A percentile compares a stretch with the other conserved stretches of the same genome.
phyloP scores from a whole-genome alignment of 2,797 vertebrate genomes.

The Leptatherina wallacei region DNA sequence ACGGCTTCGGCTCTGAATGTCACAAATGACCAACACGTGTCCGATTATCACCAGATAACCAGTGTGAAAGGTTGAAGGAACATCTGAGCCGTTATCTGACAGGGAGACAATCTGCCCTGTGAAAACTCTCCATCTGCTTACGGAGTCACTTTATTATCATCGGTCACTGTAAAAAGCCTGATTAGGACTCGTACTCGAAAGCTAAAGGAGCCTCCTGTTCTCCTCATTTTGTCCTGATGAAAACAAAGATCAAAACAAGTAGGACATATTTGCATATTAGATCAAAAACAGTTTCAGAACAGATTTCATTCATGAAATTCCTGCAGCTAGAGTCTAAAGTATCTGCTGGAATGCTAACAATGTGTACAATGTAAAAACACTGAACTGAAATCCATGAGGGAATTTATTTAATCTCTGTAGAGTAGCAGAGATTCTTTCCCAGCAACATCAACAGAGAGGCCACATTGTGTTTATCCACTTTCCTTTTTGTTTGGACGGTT shows the following conservation, averaged over 20 bases:
- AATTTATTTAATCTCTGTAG: slow-evolving; percentile 1
- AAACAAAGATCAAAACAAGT: no score
- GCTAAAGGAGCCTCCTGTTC: background rate
- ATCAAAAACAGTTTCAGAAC: background rate
- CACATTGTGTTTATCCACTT: no score
- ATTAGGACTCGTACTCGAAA: background rate
- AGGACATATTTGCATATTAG: no score
- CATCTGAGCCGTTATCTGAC: slow-evolving; percentile 17
- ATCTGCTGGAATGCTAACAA: slow-evolving; percentile 51
- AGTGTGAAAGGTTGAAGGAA: slow-evolving; percentile 11
- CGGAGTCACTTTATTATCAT: background rate
- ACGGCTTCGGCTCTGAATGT: background rate
- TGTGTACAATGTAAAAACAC: slow-evolving; percentile 24
- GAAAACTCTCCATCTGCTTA: slow-evolving; percentile 6
- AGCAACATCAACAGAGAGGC: no score
- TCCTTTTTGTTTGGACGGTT: background rate
- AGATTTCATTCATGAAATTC: slow-evolving; percentile 10
- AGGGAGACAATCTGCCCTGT: background rate
- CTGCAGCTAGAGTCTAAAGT: slow-evolving; percentile 5
- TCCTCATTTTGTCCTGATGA: background rate
- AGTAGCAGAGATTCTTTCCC: slow-evolving; percentile 8
- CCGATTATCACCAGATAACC: slow-evolving; percentile 25
- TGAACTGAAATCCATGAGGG: slow-evolving; percentile 30
- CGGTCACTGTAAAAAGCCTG: background rate
- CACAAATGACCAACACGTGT: slow-evolving; percentile 29